These are phyloP conservation scores for Heliconius hortense DNA, from an alignment of 2,888 invertebrate genomes.

Conservation along the genomic window DNA sequence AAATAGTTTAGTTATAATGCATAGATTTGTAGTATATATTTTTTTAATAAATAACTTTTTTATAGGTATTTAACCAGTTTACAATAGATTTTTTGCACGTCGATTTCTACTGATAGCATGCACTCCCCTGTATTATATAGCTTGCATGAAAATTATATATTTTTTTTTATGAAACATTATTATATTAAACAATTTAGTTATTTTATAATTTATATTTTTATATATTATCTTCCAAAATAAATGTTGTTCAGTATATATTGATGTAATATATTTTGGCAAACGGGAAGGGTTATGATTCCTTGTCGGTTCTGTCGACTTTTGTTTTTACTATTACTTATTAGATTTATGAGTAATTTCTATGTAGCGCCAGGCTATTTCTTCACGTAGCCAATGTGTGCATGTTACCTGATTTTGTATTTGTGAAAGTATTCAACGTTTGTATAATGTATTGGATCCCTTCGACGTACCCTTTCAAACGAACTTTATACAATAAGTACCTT, in stretches of 20 bases:
- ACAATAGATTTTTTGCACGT: slow-evolving; percentile 55
- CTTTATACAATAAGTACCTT: slow-evolving; percentile 36
- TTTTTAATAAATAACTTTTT: slow-evolving; percentile 44
- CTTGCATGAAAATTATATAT: slow-evolving; percentile 76
- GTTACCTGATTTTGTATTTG: slow-evolving; percentile 35
- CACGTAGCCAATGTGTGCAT: slow-evolving; percentile 36
- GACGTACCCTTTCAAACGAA: slow-evolving; percentile 34
- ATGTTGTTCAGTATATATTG: slow-evolving; percentile 72
- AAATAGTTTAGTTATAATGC: slow-evolving; percentile 28
- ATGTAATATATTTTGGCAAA: slow-evolving; percentile 39
- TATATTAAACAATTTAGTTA: slow-evolving; percentile 56
- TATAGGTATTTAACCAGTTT: slow-evolving; percentile 36
- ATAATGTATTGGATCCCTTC: slow-evolving; percentile 30
- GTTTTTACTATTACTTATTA: slow-evolving; percentile 37
- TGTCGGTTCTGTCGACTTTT: slow-evolving; percentile 32
- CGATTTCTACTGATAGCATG: slow-evolving; percentile 61
- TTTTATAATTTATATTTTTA: slow-evolving; percentile 51
- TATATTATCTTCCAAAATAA: slow-evolving; percentile 81
- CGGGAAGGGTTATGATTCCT: slow-evolving; percentile 36
- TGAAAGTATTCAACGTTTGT: slow-evolving; percentile 27
- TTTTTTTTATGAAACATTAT: slow-evolving; percentile 44
- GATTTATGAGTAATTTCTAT: slow-evolving; percentile 27
- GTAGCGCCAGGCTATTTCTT: slow-evolving; percentile 35
- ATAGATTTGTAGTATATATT: slow-evolving; percentile 48
- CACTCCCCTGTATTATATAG: slow-evolving; percentile 66